Base-by-base conservation (phyloP, 2,797 vertebrate species). In the Chelidonichthys spinosus region DNA sequence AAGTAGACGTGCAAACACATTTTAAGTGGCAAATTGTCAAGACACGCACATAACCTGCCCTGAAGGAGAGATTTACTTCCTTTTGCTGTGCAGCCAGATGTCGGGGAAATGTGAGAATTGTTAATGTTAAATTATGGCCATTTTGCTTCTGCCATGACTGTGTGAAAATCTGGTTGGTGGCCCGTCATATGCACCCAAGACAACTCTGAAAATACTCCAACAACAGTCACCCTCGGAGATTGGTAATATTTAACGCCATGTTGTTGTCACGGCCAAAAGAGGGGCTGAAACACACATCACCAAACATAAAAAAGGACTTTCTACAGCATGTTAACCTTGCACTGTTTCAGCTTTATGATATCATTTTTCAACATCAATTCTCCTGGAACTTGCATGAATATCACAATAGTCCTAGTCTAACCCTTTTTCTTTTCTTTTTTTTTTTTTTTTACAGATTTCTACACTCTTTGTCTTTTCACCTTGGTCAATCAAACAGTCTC, bases 1-100 rank as follows among this genome's bases (percentile, higher is more conserved):
- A 79, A 76, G 40, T 11, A 63, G 58, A 74, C 63, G 35, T 54
- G 71, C 62, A 74, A 83, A 77, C 62, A 80, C 17, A 56, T 77
- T 84, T 66, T 37, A 39, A 67, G 67, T 58, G 72, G 82, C 63
- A 68, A 64, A 64, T 4, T 59, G 42, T 66, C 59, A 67, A 60
- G 42, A 70, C 68, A 53, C 18, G 53, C 44, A 43, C 33, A 37
- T 55, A 47, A 65, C 53, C 54, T 71, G 54, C 35, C 52, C 65
- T 39, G 53, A 63, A 47, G 59, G 43, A 46, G 18, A 75, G 25
- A 69, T 70, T 55, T 65, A 39, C 32, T 67, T 55, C 9, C n/a
- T 55, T 37, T 66, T 52, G 18, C 63, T 17, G 33, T 25, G 37
- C 25, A 33, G 70, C 11, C 18, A 63, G 33, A 79, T 7, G 6